Base-by-base conservation (phyloP, 1,140 invertebrate genomes). In the Zaprionus vittiger region DNA sequence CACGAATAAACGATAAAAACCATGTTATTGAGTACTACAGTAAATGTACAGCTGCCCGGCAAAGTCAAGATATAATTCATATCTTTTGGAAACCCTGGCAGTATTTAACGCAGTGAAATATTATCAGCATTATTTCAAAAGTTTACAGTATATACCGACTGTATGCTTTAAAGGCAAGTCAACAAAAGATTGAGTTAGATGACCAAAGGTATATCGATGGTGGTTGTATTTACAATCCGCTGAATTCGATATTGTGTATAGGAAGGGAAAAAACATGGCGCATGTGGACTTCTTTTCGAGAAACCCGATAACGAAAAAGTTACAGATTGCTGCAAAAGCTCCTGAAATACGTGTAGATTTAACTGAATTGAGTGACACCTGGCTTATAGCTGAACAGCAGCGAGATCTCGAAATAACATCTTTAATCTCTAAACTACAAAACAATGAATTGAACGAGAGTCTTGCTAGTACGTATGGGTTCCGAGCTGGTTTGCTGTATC, bases 141-240 rank as follows among this genome's bases (percentile, higher is more conserved):
- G 41, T 41, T 47, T 17, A 17, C n/a, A 17, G 41, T 47, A 6
- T 17, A 17, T 9, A 47, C 41, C n/a, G 41, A 20, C 7, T 47
- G n/a, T 47, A 47, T 47, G n/a, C 41, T 17, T 47, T 47, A 47
- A 44, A 47, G 82, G 84, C 26, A 67, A 81, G 1, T 38, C 92
- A 1, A n/a, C 15, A 47, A 17, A 47, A 20, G 5, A 47, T 47
- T 17, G n/a, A 47, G n/a, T 17, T 47, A 47, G 89, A 83, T 38
- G 37, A 38, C 83, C n/a, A n/a, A 38, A 38, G 12, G 37, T 38
- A 38, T 65, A 6, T 79, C 87, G n/a, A n/a, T n/a, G n/a, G n/a
- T n/a, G n/a, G n/a, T n/a, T n/a, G n/a, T n/a, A n/a, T n/a, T n/a
- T n/a, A n/a, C n/a, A n/a, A n/a, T n/a, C n/a, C n/a, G n/a, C n/a